Evolutionary conservation across 2,113 vertebrate species (phyloP).

Genomic region (Microtus montanus): DNA sequence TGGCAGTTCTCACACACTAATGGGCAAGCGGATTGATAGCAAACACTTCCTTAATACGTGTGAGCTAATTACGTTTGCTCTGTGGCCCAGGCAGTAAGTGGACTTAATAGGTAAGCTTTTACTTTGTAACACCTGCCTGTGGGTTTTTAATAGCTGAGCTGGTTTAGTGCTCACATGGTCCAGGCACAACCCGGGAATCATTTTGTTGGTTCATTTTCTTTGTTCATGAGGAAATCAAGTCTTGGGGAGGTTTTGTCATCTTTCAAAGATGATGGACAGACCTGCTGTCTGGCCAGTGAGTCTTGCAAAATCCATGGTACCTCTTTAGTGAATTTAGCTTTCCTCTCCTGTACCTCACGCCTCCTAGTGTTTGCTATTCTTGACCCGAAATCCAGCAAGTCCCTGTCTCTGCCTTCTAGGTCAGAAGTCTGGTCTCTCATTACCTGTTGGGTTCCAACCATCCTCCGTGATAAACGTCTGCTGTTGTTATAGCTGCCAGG

Average conservation of each 20-base stretch:
- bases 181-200: not conserved
- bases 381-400: rapidly evolving
- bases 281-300: not conserved
- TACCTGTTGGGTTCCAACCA: not conserved
- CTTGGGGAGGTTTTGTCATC: not conserved
- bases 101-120: not conserved
- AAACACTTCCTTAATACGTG: not conserved
- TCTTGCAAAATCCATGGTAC: rapidly evolving
- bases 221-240: not conserved
- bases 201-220: not conserved
- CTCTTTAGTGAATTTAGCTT: not conserved
- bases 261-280: not conserved
- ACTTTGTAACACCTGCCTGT: not conserved
- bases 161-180: not conserved
- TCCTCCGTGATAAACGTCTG: rapidly evolving
- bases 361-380: not conserved
- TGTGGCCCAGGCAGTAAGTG: not conserved
- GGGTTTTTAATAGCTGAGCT: not conserved
- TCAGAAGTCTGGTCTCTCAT: too few relatives aligned
- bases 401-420: not conserved
- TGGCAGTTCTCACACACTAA: not conserved
- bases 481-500: rapidly evolving
- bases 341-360: rapidly evolving
- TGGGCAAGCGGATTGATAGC: not conserved
- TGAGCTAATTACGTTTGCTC: not conserved